These are phyloP conservation scores for Diachrysia chrysitis DNA, from an alignment of 2,888 invertebrate species.

Conservation along the genomic window DNA sequence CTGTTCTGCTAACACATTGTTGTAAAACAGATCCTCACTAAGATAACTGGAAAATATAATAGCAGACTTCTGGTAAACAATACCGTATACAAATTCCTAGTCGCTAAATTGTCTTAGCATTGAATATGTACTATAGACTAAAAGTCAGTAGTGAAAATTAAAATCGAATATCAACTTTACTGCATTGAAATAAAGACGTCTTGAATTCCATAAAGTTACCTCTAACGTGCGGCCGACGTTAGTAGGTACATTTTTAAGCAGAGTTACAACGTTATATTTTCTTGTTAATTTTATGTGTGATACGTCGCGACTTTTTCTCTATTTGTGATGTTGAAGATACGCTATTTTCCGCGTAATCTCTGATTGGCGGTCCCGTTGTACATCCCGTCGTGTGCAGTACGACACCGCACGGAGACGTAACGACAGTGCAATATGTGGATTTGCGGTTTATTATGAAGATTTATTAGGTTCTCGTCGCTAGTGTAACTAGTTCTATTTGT, in stretches of 20 bases:
- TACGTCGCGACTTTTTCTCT: constrained; percentile 56
- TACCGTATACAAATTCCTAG: constrained; percentile 37
- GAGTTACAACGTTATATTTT: constrained; percentile 40
- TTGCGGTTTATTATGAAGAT: constrained; percentile 43
- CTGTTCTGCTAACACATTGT: constrained; percentile 34
- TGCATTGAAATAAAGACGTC: constrained; percentile 5
- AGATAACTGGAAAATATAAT: constrained; percentile 50
- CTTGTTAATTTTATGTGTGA: constrained; percentile 41
- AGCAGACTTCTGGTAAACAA: constrained; percentile 43
- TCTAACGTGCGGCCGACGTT: neutral
- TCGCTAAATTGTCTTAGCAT: constrained; percentile 15
- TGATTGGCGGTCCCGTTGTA: constrained; percentile 79
- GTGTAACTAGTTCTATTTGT: neutral
- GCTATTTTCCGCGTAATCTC: constrained; percentile 78
- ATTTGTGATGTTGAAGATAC: constrained; percentile 67
- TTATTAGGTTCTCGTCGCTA: constrained; percentile 32
- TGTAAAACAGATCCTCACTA: constrained; percentile 42
- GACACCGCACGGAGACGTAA: constrained; percentile 45
- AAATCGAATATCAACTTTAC: neutral
- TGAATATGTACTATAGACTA: neutral
- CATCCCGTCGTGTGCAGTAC: constrained; percentile 58
- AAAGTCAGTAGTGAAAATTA: neutral
- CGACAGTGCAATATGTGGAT: constrained; percentile 41
- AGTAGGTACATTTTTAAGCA: constrained; percentile 6
- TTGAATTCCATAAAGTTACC: neutral